Percentiles rank a stretch among this genome's conserved stretches.
Evolutionary conservation across 2,888 invertebrate species (phyloP).

Genomic region (Abrostola triplasia): DNA sequence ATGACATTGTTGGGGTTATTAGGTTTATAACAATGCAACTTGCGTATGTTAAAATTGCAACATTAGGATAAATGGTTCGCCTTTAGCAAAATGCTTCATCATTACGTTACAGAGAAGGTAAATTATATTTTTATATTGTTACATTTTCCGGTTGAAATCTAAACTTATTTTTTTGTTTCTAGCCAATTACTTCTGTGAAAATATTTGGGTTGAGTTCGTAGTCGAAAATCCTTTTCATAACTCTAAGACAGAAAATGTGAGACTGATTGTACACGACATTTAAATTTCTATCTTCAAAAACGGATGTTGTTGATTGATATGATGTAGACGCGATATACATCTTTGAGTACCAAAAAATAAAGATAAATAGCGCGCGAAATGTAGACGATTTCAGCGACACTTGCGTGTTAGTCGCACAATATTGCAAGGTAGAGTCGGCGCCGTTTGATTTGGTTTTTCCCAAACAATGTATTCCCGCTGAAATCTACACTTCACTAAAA

Average conservation of each 20-base stretch:
- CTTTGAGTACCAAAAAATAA: background rate
- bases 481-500: too few species aligned
- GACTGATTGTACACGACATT: background rate
- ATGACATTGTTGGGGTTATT: conserved; percentile 39
- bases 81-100: background rate
- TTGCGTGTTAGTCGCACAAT: conserved; percentile 24
- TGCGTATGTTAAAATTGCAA: conserved; percentile 30
- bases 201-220: too few species aligned
- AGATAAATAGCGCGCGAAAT: conserved; percentile 22
- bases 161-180: too few species aligned
- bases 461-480: background rate
- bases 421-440: background rate
- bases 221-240: too few species aligned
- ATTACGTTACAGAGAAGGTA: background rate
- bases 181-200: too few species aligned
- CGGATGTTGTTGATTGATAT: background rate
- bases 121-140: background rate
- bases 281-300: background rate
- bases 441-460: background rate
- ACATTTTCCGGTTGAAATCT: too few species aligned
- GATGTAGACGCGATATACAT: background rate
- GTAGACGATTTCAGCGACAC: conserved; percentile 21
- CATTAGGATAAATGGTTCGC: background rate
- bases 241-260: too few species aligned
- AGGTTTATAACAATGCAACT: conserved; percentile 45